Evolutionary conservation across 2,888 invertebrate genomes (phyloP), one percentile per base, ranked within the genome.

Genomic region (Leptura quadrifasciata): DNA sequence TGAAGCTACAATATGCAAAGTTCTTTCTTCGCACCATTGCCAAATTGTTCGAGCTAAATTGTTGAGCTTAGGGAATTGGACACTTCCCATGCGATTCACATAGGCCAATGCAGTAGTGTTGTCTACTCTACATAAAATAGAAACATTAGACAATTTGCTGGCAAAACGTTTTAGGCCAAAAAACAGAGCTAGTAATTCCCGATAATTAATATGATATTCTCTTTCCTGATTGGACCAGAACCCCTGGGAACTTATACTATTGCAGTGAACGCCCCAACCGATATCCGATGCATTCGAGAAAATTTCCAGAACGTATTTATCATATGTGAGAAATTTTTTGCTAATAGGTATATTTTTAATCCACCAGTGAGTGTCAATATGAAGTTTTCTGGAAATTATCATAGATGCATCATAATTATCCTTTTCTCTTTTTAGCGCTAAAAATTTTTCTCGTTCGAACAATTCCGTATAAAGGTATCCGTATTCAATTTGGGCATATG

Each of bases 91-190:
- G 55, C 55, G 55, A 55, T 55, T 55, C 3, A 55, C 15, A 55
- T 55, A 55, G 10, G n/a, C 55, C n/a, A 55, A 17, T 9, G 55
- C 55, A 55, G 6, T 55, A 5, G n/a, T 55, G 5, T 55, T 55
- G 5, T 55, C 55, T 18, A 55, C 17, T 55, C 55, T 55, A 6
- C 55, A 55, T 6, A 55, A 55, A 55, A 55, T 55, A 8, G 17
- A 55, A 17, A 18, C 55, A 55, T 55, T 2, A n/a, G 6, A 2
- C n/a, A 55, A 55, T n/a, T 55, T 55, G 55, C n/a, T 55, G 2
- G 55, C 55, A 55, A 55, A 55, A 55, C 55, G 17, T n/a, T 55
- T 55, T 55, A 55, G 18, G 18, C 55, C 55, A 55, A 55, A 17
- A 18, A 17, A 55, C 6, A 55, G 8, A 18, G 55, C 55, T 55